These are phyloP conservation scores for Bostrychus sinensis DNA, from an alignment of 2,113 vertebrate genomes.

Conservation along the genomic window DNA sequence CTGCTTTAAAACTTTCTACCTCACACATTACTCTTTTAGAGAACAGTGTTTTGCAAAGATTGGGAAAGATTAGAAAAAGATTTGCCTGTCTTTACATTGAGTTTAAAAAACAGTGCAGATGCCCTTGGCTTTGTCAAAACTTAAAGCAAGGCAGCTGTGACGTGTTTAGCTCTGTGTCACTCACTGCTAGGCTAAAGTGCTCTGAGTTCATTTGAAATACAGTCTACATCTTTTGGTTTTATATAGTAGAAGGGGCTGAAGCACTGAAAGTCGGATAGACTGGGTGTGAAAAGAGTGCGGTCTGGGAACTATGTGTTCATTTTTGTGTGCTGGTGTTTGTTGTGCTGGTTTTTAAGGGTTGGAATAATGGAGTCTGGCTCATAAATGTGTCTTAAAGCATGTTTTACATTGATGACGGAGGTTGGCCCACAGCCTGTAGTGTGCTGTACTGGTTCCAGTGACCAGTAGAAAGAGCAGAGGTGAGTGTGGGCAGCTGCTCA, in stretches of 20 bases:
- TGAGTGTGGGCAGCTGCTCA: slow-evolving; percentile 45
- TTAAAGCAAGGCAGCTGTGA: not conserved
- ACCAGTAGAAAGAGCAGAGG: slow-evolving; percentile 42
- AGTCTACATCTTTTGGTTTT: slow-evolving; percentile 26
- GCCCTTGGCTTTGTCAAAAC: slow-evolving; percentile 3
- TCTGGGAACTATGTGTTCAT: not conserved
- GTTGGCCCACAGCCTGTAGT: slow-evolving; percentile 1
- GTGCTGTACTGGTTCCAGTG: slow-evolving; percentile 6
- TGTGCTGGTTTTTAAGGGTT: not conserved
- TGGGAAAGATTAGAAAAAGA: not conserved
- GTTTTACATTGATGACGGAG: slow-evolving; percentile 11
- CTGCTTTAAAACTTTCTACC: too few species aligned
- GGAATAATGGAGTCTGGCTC: not conserved
- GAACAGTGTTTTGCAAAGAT: too few species aligned
- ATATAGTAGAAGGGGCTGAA: slow-evolving; percentile 8
- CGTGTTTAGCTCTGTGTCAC: slow-evolving; percentile 20
- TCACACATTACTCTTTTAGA: too few species aligned
- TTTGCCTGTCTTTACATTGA: not conserved
- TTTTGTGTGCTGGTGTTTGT: too few species aligned
- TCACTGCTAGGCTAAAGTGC: slow-evolving; percentile 3
- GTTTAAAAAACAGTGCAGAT: not conserved
- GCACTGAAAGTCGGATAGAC: not conserved
- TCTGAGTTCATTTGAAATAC: slow-evolving; percentile 3
- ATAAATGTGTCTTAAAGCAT: not conserved
- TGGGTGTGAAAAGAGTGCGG: not conserved